Conservation (phyloP, 2,797 vertebrate species). For the Heliangelus exortis region DNA sequence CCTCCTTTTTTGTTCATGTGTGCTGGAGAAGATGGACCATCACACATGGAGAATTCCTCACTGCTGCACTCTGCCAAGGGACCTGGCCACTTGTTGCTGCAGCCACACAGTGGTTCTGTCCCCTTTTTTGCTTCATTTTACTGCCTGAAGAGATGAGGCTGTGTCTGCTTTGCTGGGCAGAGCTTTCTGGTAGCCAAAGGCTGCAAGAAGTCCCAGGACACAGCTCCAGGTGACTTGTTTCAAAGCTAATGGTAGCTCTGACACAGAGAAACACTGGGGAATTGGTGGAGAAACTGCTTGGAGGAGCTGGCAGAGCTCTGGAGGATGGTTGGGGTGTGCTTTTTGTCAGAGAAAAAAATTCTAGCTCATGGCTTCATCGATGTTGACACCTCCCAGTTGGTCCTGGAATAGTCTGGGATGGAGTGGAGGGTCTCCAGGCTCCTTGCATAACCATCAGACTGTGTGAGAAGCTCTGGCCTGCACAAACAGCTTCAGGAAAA, state of each 20-base stretch:
- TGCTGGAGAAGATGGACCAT: not conserved
- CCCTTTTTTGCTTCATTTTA: not conserved
- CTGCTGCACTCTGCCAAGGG: not conserved
- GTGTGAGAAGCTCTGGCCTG: not conserved
- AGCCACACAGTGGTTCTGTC: not conserved
- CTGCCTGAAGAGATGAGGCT: not conserved
- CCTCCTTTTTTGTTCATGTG: not conserved
- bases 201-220: not conserved
- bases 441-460: not conserved
- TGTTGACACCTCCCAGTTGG: not conserved
- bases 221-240: not conserved
- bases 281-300: not conserved
- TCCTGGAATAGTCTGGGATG: not conserved
- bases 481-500: not conserved
- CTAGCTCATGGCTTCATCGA: not conserved
- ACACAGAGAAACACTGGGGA: not conserved
- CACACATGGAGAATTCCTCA: not conserved
- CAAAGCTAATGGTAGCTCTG: not conserved
- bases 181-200: not conserved
- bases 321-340: not conserved
- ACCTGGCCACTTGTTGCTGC: not conserved
- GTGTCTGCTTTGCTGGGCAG: not conserved
- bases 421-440: not conserved
- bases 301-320: not conserved
- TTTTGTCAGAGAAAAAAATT: not conserved